A percentile compares a stretch with the other conserved stretches of the same genome.
phyloP scores from a whole-genome alignment of 2,797 vertebrate genomes.

The Botia almorhae region DNA sequence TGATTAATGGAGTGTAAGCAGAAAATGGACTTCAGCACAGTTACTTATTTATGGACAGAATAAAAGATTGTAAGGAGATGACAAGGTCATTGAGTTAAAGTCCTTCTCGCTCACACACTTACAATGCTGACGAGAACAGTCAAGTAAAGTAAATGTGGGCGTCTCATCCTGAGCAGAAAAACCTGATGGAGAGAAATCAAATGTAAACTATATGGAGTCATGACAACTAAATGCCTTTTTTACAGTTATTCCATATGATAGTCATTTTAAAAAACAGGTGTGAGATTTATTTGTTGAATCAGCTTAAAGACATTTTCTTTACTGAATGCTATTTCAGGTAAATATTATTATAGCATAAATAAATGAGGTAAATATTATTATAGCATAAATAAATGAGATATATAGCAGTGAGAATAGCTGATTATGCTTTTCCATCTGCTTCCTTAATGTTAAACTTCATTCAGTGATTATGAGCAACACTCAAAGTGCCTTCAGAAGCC shows the following conservation, averaged over 20 bases:
- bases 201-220: constrained; percentile 1
- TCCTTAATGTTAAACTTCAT: constrained; percentile 28
- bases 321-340: neutral
- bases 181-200: constrained; percentile 20
- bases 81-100: constrained; percentile 42
- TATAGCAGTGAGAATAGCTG: neutral
- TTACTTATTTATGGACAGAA: constrained; percentile 58
- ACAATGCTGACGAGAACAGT: constrained; percentile 59
- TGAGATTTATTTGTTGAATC: neutral
- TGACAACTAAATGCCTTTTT: neutral
- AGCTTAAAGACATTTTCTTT: neutral
- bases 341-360: neutral
- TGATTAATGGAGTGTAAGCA: constrained; percentile 23
- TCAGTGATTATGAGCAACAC: constrained; percentile 1
- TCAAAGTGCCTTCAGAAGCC: neutral
- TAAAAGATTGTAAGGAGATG: constrained; percentile 24
- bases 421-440: neutral
- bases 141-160: constrained; percentile 48
- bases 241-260: too few relatives aligned
- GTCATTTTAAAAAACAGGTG: neutral
- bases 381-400: too few relatives aligned
- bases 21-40: constrained; percentile 50
- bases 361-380: too few relatives aligned
- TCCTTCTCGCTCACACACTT: constrained; percentile 50
- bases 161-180: constrained; percentile 49